These are phyloP conservation scores for Zapus hudsonius DNA, from an alignment of 2,113 vertebrate genomes.

Conservation along the genomic window DNA sequence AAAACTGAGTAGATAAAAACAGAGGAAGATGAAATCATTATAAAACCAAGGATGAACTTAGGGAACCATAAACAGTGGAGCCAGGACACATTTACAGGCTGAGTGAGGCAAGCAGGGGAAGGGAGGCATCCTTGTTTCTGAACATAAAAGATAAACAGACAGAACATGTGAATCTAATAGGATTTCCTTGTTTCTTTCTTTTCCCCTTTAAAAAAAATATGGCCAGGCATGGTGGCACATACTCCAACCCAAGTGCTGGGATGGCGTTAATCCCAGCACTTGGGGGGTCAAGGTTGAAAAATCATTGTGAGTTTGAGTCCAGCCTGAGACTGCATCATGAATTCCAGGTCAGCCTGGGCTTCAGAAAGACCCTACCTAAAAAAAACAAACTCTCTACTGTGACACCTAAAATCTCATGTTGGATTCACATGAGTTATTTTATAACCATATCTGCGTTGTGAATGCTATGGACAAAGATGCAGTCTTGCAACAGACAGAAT, in stretches of 20 bases:
- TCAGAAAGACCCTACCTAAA: no score
- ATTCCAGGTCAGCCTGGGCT: no score
- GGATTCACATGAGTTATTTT: background rate
- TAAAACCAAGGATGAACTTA: background rate
- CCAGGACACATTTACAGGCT: background rate
- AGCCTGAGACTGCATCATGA: no score
- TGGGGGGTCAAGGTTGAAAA: no score
- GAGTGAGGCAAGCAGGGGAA: fast-evolving
- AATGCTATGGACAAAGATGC: background rate
- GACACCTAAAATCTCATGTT: background rate
- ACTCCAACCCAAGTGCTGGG: no score
- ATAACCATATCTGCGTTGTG: background rate
- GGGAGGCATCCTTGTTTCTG: no score
- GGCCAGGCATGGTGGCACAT: no score
- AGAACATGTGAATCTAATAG: fast-evolving
- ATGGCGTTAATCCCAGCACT: no score
- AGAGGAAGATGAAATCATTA: background rate
- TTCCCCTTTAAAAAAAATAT: background rate
- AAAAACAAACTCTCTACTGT: no score
- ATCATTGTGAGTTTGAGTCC: no score
- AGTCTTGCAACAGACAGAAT: background rate
- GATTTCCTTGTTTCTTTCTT: background rate
- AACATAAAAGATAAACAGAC: background rate
- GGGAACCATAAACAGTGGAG: background rate
- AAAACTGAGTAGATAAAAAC: background rate